Percentiles rank a stretch among this genome's conserved stretches.
phyloP scores from a whole-genome alignment of 1,140 invertebrate genomes.

The Magallana angulata region DNA sequence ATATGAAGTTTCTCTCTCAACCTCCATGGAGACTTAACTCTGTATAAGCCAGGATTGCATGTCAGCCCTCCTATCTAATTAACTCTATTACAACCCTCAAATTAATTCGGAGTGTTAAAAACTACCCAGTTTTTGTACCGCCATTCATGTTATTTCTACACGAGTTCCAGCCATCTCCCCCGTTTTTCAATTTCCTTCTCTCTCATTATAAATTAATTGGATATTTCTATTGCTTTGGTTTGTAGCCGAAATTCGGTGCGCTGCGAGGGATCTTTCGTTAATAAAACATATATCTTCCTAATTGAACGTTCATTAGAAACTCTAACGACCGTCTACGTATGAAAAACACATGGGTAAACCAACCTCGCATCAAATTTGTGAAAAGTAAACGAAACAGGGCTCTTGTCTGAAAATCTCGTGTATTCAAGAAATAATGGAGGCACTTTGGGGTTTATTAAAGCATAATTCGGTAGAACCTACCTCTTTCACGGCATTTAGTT shows the following conservation, averaged over 20 bases:
- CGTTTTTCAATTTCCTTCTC: conserved; percentile 37
- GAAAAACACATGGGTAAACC: conserved; percentile 43
- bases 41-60: background rate
- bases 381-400: conserved; percentile 44
- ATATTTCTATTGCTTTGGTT: conserved; percentile 37
- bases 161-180: conserved; percentile 12
- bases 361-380: conserved; percentile 39
- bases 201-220: conserved; percentile 46
- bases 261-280: conserved; percentile 43
- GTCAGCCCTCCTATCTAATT: conserved; percentile 16
- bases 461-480: conserved; percentile 18
- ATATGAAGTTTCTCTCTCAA: too few relatives aligned
- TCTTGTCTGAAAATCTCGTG: conserved; percentile 35
- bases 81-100: conserved; percentile 31
- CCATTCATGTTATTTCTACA: conserved; percentile 32
- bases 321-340: conserved; percentile 29
- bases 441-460: conserved; percentile 35
- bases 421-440: conserved; percentile 22
- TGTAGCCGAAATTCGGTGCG: conserved; percentile 35
- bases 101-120: conserved; percentile 43
- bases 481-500: background rate
- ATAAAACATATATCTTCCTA: conserved; percentile 45
- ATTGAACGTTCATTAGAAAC: conserved; percentile 43
- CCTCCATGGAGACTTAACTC: too few relatives aligned
- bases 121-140: conserved; percentile 19